Evolutionary conservation across 2,113 vertebrate genomes (phyloP).

Genomic region (Pollachius pollachius): DNA sequence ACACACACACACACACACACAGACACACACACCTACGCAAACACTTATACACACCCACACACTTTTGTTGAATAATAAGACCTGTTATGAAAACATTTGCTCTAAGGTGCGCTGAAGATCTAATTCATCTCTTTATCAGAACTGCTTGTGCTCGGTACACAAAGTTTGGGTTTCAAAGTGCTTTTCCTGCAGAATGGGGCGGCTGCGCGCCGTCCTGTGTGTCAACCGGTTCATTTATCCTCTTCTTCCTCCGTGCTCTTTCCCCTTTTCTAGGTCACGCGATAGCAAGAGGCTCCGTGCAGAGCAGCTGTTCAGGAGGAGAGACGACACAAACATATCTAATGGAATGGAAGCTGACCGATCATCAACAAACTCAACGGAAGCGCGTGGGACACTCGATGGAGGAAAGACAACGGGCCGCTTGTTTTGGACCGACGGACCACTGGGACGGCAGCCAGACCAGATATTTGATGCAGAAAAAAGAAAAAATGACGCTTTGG

Average conservation of each 20-base stretch:
- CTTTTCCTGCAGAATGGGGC: not conserved
- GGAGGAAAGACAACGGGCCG: not conserved
- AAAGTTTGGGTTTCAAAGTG: not conserved
- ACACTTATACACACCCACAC: not conserved
- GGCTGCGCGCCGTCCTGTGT: too few relatives aligned
- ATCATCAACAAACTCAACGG: too few relatives aligned
- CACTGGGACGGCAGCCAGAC: not conserved
- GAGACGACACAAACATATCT: slow-evolving; percentile 53
- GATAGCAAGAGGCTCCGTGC: slow-evolving; percentile 79
- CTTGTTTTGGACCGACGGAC: not conserved
- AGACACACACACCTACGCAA: not conserved
- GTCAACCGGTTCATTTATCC: too few relatives aligned
- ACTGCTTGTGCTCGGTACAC: too few relatives aligned
- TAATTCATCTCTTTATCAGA: too few relatives aligned
- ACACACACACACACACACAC: too few relatives aligned
- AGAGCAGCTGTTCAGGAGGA: slow-evolving; percentile 37
- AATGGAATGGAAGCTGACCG: slow-evolving; percentile 17
- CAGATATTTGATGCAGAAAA: not conserved
- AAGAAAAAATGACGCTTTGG: not conserved
- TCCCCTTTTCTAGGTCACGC: slow-evolving; percentile 82
- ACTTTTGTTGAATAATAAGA: not conserved
- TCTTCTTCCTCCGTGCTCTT: not conserved
- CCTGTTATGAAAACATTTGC: too few relatives aligned
- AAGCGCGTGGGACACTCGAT: too few relatives aligned
- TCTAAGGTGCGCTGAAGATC: too few relatives aligned